Conservation (phyloP, 1,140 invertebrate genomes). For the Whitmania pigra region DNA sequence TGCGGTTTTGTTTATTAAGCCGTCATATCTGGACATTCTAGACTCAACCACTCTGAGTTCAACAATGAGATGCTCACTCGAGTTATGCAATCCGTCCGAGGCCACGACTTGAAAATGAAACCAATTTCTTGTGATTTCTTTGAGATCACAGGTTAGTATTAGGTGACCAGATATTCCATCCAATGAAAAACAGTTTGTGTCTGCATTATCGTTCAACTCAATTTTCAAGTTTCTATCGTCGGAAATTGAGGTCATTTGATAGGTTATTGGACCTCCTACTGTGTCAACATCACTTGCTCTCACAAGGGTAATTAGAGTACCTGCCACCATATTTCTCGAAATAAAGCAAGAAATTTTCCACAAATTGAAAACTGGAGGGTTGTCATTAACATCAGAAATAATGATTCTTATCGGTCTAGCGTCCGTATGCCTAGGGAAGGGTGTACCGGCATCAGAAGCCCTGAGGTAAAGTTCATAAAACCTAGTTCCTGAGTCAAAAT, state of each 20-base stretch:
- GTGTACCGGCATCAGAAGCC: slow-evolving; percentile 85
- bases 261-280: slow-evolving; percentile 31
- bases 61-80: no score
- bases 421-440: slow-evolving; percentile 76
- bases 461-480: slow-evolving; percentile 66
- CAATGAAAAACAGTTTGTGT: not conserved
- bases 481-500: slow-evolving; percentile 77
- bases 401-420: slow-evolving; percentile 61
- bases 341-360: slow-evolving; percentile 49
- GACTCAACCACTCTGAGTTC: no score
- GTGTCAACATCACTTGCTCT: slow-evolving; percentile 86
- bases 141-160: no score
- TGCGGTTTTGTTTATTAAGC: no score
- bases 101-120: no score
- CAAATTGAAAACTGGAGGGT: slow-evolving; percentile 61
- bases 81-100: no score
- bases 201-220: not conserved
- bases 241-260: slow-evolving; percentile 2
- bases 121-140: no score
- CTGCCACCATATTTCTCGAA: slow-evolving; percentile 61
- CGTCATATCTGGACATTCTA: no score
- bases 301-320: slow-evolving; percentile 68
- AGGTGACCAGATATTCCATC: no score
- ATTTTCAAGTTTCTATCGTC: not conserved
- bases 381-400: slow-evolving; percentile 63